Evolutionary conservation across 2,113 vertebrate genomes (phyloP).

Genomic region (Meleagris gallopavo): DNA sequence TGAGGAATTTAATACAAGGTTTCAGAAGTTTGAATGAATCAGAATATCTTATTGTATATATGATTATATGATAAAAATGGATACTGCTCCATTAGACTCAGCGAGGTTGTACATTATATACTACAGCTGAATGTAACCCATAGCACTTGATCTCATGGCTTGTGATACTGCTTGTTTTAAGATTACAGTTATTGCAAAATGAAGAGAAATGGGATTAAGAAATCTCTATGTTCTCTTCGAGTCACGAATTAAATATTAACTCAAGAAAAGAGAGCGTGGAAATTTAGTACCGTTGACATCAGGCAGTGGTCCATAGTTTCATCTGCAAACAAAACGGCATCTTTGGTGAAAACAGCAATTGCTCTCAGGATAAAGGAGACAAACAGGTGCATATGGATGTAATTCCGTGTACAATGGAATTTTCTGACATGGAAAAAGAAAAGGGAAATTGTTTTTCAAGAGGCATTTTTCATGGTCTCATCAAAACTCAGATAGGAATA

Average conservation of each 20-base stretch:
- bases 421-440: constrained; percentile 77
- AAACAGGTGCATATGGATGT: constrained; percentile 94
- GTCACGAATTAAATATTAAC: neutral
- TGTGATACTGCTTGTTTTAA: neutral
- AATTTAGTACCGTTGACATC: constrained; percentile 84
- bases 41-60: too few relatives aligned
- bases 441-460: neutral
- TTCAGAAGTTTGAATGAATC: neutral
- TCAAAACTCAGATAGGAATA: neutral
- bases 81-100: neutral
- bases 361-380: constrained; percentile 88
- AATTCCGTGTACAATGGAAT: constrained; percentile 91
- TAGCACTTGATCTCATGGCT: neutral
- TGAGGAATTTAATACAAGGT: neutral
- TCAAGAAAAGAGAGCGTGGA: neutral
- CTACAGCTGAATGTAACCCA: neutral
- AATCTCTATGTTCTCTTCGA: neutral
- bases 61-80: neutral
- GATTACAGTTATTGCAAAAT: neutral
- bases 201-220: neutral
- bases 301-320: constrained; percentile 88
- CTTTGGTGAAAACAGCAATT: constrained; percentile 89
- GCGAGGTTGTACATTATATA: neutral
- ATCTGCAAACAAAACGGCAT: constrained; percentile 86
- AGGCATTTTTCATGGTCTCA: neutral